These are phyloP conservation scores for Gobiocypris rarus DNA, from an alignment of 2,113 vertebrate species.

Conservation along the genomic window DNA sequence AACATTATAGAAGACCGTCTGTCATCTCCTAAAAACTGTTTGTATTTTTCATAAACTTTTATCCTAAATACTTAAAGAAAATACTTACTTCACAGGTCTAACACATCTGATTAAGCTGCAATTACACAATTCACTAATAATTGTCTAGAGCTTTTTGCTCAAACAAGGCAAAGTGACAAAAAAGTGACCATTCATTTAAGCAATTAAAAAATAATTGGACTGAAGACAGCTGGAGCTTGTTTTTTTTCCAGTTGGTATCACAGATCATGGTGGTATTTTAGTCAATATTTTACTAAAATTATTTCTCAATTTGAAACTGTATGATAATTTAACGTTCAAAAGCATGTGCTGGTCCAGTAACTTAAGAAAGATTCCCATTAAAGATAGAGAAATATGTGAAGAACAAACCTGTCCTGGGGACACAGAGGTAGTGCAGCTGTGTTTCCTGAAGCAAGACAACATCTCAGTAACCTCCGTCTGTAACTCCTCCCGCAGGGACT, in stretches of 20 bases:
- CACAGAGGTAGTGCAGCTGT: conserved; percentile 73
- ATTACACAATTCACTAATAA: not conserved
- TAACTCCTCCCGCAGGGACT: conserved; percentile 76
- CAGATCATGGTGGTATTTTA: not conserved
- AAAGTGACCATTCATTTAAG: not conserved
- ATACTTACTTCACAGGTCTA: not conserved
- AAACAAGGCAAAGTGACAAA: conserved; percentile 3
- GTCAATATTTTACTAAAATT: not conserved
- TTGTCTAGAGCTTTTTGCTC: not conserved
- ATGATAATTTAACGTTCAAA: not conserved
- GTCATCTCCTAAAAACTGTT: not conserved
- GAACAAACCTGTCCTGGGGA: conserved; percentile 74
- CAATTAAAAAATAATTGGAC: not conserved
- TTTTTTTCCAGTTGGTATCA: not conserved
- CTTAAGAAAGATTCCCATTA: not conserved
- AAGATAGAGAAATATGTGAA: not conserved
- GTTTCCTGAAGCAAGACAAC: conserved; percentile 75
- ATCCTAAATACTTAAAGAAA: not conserved
- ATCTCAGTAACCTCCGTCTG: conserved; percentile 72
- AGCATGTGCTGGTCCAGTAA: not conserved
- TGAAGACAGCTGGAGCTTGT: not conserved
- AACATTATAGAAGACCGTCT: not conserved
- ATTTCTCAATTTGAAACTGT: not conserved
- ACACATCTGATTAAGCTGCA: conserved; percentile 1
- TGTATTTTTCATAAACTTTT: not conserved